These are phyloP conservation scores for Rhagoletis pomonella DNA, from an alignment of 1,140 invertebrate species.

Conservation along the genomic window DNA sequence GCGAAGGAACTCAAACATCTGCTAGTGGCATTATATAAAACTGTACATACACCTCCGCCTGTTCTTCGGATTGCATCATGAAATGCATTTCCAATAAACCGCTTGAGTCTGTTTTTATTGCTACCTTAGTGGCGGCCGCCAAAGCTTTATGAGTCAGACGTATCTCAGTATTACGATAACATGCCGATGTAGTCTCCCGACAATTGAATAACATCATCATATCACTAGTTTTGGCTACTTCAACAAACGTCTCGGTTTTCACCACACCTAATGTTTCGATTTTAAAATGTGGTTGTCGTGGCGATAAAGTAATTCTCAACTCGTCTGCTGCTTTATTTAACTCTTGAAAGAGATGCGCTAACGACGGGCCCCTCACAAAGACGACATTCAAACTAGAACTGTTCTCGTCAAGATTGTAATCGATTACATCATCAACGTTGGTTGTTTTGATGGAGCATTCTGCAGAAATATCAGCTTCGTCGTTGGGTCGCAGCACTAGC, in stretches of 20 bases:
- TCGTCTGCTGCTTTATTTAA: slow-evolving; percentile 88
- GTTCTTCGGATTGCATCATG: slow-evolving; percentile 78
- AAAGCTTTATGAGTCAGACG: slow-evolving; percentile 89
- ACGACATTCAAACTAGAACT: slow-evolving; percentile 86
- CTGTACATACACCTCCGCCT: slow-evolving; percentile 79
- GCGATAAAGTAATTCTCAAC: slow-evolving; percentile 86
- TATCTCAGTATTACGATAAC: slow-evolving; percentile 84
- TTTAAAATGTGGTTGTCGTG: slow-evolving; percentile 86
- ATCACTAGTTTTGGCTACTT: slow-evolving; percentile 88
- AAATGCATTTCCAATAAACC: slow-evolving; percentile 79
- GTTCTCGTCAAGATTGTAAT: slow-evolving; percentile 84
- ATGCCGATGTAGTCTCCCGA: slow-evolving; percentile 79
- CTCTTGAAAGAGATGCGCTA: slow-evolving; percentile 88
- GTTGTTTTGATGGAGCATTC: slow-evolving; percentile 93
- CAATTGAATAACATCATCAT: slow-evolving; percentile 89
- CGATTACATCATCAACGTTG: slow-evolving; percentile 86
- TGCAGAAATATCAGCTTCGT: slow-evolving; percentile 89
- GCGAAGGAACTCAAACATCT: slow-evolving; percentile 48
- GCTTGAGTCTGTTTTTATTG: slow-evolving; percentile 76
- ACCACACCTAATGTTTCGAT: slow-evolving; percentile 87
- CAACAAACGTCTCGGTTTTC: slow-evolving; percentile 80
- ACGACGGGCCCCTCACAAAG: slow-evolving; percentile 87
- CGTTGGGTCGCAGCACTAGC: slow-evolving; percentile 80
- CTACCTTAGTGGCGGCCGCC: slow-evolving; percentile 82
- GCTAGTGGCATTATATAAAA: slow-evolving; percentile 75